Evolutionary conservation across 2,113 vertebrate genomes (phyloP), one percentile per base, ranked within the genome.

Genomic region (Pachyramphus minor): DNA sequence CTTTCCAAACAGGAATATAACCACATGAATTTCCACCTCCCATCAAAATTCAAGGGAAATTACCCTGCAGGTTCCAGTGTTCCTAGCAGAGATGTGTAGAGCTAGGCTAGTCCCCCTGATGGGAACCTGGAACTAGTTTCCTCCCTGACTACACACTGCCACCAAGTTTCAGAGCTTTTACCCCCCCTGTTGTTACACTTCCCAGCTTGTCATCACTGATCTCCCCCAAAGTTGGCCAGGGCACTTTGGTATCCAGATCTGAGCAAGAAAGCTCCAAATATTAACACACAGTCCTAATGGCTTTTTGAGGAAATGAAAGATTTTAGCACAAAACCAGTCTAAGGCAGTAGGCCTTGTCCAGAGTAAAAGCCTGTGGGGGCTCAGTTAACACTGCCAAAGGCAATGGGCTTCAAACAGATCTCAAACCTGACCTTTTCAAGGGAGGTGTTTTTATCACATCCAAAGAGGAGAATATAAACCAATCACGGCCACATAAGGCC

Each of bases 1-100:
- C 50, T 85, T 95, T 84, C 90, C 68, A 89, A 63, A 82, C 0
- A 84, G 55, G 33, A 95, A 90, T 44, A 74, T 8, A 89, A 90
- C 45, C 37, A 55, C 39, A 37, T n/a, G 55, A 84, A 89, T 76
- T 63, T 90, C 67, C 33, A 85, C 22, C 25, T 88, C 76, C 78
- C 33, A 47, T 33, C 50, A 84, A 33, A 17, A 86, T 55, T 69
- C 42, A 74, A 63, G 14, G 24, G 27, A 90, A 84, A 84, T 20
- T 18, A 83, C 59, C 55, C 55, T 35, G 12, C 0, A 22, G 20
- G 37, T 50, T 90, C 68, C 66, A 79, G 47, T 11, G 31, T 3
- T 92, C 55, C 55, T 59, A 59, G 47, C 50, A 87, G 66, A 84
- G 50, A n/a, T 41, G 64, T 3, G 2, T 1, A 80, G 37, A 56